Evolutionary conservation across 2,888 invertebrate genomes (phyloP).

Genomic region (Falcaria lacertinaria): DNA sequence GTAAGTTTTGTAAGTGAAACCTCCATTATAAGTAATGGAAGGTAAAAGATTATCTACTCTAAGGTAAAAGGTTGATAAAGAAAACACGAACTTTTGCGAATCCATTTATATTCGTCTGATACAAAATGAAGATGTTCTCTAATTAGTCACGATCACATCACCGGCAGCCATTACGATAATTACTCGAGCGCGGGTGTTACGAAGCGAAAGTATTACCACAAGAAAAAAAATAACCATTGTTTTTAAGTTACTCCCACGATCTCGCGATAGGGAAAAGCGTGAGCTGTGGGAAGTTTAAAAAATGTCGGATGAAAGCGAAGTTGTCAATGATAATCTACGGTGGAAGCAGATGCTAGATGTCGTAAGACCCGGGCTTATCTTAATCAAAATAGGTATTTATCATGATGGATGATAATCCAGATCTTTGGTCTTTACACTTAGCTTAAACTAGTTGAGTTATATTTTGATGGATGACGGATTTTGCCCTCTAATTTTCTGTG

Average conservation of each 20-base stretch:
- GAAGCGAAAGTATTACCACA: slow-evolving; percentile 67
- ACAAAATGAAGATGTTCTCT: slow-evolving; percentile 11
- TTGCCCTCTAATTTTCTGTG: too few species aligned
- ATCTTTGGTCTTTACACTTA: background rate
- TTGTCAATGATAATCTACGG: slow-evolving; percentile 50
- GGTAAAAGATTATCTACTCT: background rate
- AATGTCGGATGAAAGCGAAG: slow-evolving; percentile 61
- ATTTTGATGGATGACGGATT: too few species aligned
- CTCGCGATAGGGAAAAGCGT: slow-evolving; percentile 72
- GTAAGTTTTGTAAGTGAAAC: too few species aligned
- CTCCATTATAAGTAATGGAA: too few species aligned
- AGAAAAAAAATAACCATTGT: slow-evolving; percentile 67
- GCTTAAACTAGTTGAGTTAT: background rate
- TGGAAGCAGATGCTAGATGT: slow-evolving; percentile 20
- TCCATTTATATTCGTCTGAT: slow-evolving; percentile 1
- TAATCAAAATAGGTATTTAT: too few species aligned
- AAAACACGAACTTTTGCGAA: background rate
- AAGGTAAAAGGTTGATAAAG: background rate
- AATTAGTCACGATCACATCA: slow-evolving; percentile 40
- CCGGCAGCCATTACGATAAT: slow-evolving; percentile 45
- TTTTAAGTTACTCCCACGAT: slow-evolving; percentile 64
- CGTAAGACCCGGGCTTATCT: slow-evolving; percentile 27
- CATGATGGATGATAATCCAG: slow-evolving; percentile 4
- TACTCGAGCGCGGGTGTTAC: slow-evolving; percentile 44
- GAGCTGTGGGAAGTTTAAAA: slow-evolving; percentile 67